phyloP scores from a whole-genome alignment of 2,797 vertebrate genomes.

The Cyprinodon diabolis region DNA sequence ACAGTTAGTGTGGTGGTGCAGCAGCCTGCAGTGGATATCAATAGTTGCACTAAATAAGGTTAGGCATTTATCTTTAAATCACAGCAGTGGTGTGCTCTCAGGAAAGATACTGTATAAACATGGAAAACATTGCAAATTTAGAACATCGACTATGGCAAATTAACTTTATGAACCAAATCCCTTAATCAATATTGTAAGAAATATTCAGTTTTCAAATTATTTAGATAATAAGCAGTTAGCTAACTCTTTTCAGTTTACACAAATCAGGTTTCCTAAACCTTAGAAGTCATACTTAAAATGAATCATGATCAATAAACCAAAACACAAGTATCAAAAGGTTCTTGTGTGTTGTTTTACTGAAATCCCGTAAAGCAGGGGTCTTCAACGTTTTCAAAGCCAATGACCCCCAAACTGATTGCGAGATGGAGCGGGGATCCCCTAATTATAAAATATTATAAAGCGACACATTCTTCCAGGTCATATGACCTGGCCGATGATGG shows the following conservation, averaged over 20 bases:
- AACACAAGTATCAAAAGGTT: neutral
- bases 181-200: neutral
- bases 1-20: slow-evolving; percentile 43
- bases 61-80: slow-evolving; percentile 53
- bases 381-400: too few species aligned
- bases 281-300: neutral
- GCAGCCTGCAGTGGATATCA: slow-evolving; percentile 50
- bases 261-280: neutral
- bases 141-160: neutral
- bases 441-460: too few species aligned
- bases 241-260: neutral
- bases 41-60: slow-evolving; percentile 44
- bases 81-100: slow-evolving; percentile 29
- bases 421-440: too few species aligned
- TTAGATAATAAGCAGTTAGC: neutral
- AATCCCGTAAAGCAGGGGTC: too few species aligned
- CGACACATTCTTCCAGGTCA: too few species aligned
- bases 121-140: neutral
- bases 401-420: too few species aligned
- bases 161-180: neutral
- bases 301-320: neutral
- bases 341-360: neutral
- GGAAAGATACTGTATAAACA: slow-evolving; percentile 27
- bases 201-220: neutral
- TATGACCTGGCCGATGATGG: too few species aligned